Conservation (phyloP, 23 tunicate genomes). For the Corella eumyota region DNA sequence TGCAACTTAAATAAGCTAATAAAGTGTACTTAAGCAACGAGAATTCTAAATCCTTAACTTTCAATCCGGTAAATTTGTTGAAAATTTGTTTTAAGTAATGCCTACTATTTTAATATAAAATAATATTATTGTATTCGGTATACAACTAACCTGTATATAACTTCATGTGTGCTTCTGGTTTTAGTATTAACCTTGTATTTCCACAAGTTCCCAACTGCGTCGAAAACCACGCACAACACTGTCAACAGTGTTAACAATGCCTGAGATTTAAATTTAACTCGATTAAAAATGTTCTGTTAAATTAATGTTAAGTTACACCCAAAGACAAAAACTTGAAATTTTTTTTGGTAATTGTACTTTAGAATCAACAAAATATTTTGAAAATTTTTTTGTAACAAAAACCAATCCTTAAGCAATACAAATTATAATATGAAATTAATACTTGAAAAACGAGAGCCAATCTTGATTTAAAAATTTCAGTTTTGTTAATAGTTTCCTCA, state of each 20-base stretch:
- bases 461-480: constrained; percentile 60
- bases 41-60: too few species aligned
- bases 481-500: constrained; percentile 16
- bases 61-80: too few species aligned
- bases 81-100: too few species aligned
- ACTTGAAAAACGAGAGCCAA: constrained; percentile 84
- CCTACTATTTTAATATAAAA: too few species aligned
- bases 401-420: background rate
- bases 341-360: too few species aligned
- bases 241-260: constrained; percentile 63
- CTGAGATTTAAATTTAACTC: too few species aligned
- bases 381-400: background rate
- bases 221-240: constrained; percentile 58
- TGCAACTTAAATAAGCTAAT: too few species aligned
- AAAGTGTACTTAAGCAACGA: too few species aligned
- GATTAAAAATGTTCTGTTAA: too few species aligned
- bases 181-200: constrained; percentile 50
- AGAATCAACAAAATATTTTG: background rate
- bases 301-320: background rate
- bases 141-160: constrained; percentile 43
- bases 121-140: too few species aligned
- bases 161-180: constrained; percentile 58
- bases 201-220: constrained; percentile 78
- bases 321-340: background rate
- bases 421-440: background rate